Evolutionary conservation across 2,113 vertebrate genomes (phyloP).

Genomic region (Setophaga petechia): DNA sequence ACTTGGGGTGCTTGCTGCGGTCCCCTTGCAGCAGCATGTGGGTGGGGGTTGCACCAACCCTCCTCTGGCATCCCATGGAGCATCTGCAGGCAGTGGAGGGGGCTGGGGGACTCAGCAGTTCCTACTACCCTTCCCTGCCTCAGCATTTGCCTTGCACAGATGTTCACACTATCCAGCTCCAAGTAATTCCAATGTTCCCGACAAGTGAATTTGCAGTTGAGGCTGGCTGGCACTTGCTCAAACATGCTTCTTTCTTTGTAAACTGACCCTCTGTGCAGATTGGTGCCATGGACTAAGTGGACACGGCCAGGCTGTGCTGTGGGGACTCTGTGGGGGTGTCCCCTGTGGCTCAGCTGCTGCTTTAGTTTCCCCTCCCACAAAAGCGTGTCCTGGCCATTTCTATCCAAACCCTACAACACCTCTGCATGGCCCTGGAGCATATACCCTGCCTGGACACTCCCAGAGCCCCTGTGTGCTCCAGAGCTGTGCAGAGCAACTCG

Average conservation of each 20-base stretch:
- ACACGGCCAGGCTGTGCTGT: fast-evolving
- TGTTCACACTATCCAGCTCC: not conserved
- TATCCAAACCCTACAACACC: not conserved
- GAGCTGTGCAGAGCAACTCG: not conserved
- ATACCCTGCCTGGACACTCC: not conserved
- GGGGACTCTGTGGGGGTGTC: fast-evolving
- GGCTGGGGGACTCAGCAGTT: not conserved
- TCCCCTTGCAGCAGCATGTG: not conserved
- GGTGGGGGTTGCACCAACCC: no score
- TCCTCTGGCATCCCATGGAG: not conserved
- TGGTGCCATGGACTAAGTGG: not conserved
- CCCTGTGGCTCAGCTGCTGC: not conserved
- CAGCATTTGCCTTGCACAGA: not conserved
- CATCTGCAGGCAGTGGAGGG: not conserved
- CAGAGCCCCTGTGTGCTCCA: not conserved
- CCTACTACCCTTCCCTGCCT: not conserved
- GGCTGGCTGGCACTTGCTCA: not conserved
- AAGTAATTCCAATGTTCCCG: not conserved
- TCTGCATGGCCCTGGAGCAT: fast-evolving
- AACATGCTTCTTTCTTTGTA: not conserved
- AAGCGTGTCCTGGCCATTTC: not conserved
- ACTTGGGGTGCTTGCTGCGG: not conserved
- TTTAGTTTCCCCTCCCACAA: not conserved
- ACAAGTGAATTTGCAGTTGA: constrained; percentile 12
- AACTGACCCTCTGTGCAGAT: not conserved